Conservation (phyloP, 2,888 invertebrate genomes). For the Leptinotarsa peninsularis region DNA sequence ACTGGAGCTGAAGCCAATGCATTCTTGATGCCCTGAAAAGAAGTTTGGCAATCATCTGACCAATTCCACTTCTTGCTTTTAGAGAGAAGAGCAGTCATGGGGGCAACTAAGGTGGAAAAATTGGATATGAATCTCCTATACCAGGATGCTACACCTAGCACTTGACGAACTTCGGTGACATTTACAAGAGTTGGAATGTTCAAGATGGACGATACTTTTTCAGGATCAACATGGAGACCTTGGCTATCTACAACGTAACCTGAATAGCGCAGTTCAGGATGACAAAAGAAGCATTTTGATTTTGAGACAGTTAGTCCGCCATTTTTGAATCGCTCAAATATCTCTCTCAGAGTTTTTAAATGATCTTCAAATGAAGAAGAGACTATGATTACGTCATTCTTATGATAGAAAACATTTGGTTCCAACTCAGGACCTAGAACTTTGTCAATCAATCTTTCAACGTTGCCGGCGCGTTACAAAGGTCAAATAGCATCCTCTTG, state of each 20-base stretch:
- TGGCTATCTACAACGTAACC: slow-evolving; percentile 18
- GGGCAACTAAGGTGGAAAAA: slow-evolving; percentile 42
- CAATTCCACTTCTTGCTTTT: slow-evolving; percentile 41
- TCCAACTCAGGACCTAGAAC: slow-evolving; percentile 47
- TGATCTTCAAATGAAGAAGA: slow-evolving; percentile 42
- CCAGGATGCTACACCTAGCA: slow-evolving; percentile 44
- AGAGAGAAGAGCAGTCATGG: slow-evolving; percentile 32
- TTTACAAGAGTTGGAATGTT: slow-evolving; percentile 5
- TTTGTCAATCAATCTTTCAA: slow-evolving; percentile 47
- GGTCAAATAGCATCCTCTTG: slow-evolving; percentile 49
- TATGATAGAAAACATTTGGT: slow-evolving; percentile 47
- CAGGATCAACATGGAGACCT: slow-evolving; percentile 24
- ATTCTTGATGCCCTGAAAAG: slow-evolving; percentile 34
- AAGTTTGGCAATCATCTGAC: slow-evolving; percentile 33
- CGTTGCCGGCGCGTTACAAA: slow-evolving; percentile 49
- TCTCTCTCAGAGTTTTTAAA: slow-evolving; percentile 36
- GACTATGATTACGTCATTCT: slow-evolving; percentile 49
- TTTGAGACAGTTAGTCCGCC: slow-evolving; percentile 46
- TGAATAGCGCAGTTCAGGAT: slow-evolving; percentile 16
- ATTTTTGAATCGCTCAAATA: slow-evolving; percentile 45
- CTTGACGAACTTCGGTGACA: slow-evolving; percentile 2
- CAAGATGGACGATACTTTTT: slow-evolving; percentile 24
- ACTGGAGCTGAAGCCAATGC: slow-evolving; percentile 38
- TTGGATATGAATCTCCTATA: slow-evolving; percentile 46
- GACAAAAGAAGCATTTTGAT: slow-evolving; percentile 34